Evolutionary conservation across 2,888 invertebrate species (phyloP).

Genomic region (Drosophila tanythrix): DNA sequence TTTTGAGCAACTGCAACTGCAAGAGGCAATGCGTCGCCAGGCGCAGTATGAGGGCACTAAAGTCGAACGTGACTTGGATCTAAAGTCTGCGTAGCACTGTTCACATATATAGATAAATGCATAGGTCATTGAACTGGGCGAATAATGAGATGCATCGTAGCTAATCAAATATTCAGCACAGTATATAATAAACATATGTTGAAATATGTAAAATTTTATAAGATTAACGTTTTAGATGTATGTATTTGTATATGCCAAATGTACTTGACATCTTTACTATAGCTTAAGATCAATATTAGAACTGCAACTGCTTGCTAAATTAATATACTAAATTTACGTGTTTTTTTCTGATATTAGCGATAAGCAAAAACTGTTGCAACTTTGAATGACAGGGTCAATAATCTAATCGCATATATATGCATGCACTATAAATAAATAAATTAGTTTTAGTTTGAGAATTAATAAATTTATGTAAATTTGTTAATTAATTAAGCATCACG

Average conservation of each 20-base stretch:
- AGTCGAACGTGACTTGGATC: slow-evolving; percentile 83
- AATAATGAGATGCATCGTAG: slow-evolving; percentile 6
- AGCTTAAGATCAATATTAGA: slow-evolving; percentile 8
- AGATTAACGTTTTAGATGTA: neutral
- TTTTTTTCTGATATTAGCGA: slow-evolving; percentile 12
- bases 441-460: slow-evolving; percentile 8
- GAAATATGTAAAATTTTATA: slow-evolving; percentile 2
- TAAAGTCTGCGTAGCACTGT: slow-evolving; percentile 71
- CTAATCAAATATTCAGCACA: slow-evolving; percentile 6
- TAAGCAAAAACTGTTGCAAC: slow-evolving; percentile 22
- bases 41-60: slow-evolving; percentile 88
- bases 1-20: slow-evolving; percentile 88
- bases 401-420: neutral
- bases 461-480: slow-evolving; percentile 24
- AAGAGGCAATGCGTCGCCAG: slow-evolving; percentile 87
- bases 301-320: neutral
- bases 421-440: neutral
- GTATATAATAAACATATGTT: slow-evolving; percentile 1
- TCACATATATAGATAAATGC: neutral
- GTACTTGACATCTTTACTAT: neutral
- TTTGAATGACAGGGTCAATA: neutral
- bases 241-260: neutral
- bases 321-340: slow-evolving; percentile 3
- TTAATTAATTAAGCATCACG: neutral
- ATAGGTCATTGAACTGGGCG: neutral